Evolutionary conservation across 2,113 vertebrate species (phyloP).

Genomic region (Cygnus buccinator): DNA sequence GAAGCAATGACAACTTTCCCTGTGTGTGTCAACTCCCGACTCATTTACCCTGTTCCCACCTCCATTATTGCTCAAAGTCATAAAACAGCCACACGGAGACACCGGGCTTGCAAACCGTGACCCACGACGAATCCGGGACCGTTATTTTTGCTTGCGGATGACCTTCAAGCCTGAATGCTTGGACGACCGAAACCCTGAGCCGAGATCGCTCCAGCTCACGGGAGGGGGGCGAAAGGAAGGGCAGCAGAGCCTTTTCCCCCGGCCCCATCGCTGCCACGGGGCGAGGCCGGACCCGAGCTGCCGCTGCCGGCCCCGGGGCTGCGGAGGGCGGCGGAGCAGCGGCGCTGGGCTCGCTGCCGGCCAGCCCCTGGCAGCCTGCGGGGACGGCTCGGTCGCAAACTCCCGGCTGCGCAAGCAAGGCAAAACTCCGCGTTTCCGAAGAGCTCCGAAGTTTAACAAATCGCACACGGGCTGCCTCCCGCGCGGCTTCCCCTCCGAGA

Average conservation of each 20-base stretch:
- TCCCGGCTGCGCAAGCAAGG: background rate
- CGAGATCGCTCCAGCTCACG: background rate
- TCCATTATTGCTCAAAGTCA: background rate
- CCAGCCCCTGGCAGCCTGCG: background rate
- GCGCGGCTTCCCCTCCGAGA: background rate
- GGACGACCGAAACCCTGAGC: background rate
- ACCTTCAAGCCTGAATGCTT: slow-evolving; percentile 20
- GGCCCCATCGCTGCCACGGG: background rate
- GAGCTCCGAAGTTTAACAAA: background rate
- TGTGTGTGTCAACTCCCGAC: background rate
- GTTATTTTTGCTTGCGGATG: background rate
- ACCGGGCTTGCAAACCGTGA: background rate
- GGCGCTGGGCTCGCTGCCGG: too few relatives aligned
- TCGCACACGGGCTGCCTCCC: background rate
- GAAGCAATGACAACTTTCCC: background rate
- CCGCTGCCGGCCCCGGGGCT: too few relatives aligned
- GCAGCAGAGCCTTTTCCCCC: fast-evolving
- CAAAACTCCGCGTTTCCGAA: fast-evolving
- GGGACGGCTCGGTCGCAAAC: background rate
- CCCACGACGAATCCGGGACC: background rate
- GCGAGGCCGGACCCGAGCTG: background rate
- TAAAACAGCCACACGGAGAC: background rate
- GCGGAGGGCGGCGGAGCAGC: too few relatives aligned
- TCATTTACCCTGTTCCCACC: background rate
- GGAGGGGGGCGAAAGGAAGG: background rate